Evolutionary conservation across 35 echinoderm and acorn worm species (phyloP).

Genomic region (Patiria miniata): DNA sequence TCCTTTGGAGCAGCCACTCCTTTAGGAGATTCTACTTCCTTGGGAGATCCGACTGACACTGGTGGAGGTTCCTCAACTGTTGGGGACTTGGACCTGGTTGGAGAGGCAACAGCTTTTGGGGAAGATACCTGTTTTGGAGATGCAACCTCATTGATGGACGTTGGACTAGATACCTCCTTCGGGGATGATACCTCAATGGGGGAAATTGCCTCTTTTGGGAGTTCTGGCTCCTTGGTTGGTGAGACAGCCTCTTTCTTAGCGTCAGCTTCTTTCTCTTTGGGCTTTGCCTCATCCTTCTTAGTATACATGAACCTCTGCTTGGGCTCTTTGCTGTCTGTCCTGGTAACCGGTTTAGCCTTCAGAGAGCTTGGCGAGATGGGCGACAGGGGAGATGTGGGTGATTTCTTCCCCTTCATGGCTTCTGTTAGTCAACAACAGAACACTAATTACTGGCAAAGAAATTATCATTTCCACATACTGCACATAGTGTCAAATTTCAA

Average conservation of each 20-base stretch:
- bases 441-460: too few species aligned
- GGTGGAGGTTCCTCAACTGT: not conserved
- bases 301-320: conserved; percentile 15
- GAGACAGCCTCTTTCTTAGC: not conserved
- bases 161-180: not conserved
- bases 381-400: conserved; percentile 4
- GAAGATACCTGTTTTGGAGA: not conserved
- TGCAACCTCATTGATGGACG: not conserved
- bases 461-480: too few species aligned
- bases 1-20: not conserved
- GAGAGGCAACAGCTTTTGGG: not conserved
- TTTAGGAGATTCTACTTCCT: not conserved
- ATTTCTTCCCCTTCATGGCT: not conserved
- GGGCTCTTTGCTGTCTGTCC: conserved; percentile 3
- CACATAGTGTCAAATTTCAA: too few species aligned
- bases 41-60: conserved; percentile 1
- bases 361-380: not conserved
- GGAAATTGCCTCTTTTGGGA: conserved; percentile 19
- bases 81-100: not conserved
- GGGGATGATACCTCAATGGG: conserved; percentile 13
- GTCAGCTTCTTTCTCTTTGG: conserved; percentile 22
- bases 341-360: not conserved
- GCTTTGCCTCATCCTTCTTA: conserved; percentile 38
- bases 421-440: not conserved
- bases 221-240: not conserved